Evolutionary conservation across 2,888 invertebrate species (phyloP).

Genomic region (Aquatica leii): DNA sequence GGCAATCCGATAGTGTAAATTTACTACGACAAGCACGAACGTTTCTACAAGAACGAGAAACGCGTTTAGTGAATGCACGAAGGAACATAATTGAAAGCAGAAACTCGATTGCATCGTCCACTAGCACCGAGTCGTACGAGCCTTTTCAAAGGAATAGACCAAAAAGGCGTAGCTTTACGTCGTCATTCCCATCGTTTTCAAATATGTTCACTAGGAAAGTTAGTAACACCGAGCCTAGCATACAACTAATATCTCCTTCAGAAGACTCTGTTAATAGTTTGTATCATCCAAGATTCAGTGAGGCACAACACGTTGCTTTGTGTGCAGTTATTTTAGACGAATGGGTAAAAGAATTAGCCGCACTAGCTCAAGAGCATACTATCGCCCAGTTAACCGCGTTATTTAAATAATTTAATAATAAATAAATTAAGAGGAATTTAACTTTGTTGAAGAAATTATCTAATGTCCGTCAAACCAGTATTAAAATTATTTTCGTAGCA

Average conservation of each 20-base stretch:
- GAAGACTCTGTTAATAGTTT: slow-evolving; percentile 51
- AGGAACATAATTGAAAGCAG: slow-evolving; percentile 67
- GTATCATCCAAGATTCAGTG: slow-evolving; percentile 56
- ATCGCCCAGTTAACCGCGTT: slow-evolving; percentile 66
- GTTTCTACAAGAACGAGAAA: slow-evolving; percentile 82
- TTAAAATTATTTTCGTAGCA: no score
- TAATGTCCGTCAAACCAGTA: no score
- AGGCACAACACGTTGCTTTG: slow-evolving; percentile 71
- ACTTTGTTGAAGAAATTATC: no score
- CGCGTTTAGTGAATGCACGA: slow-evolving; percentile 75
- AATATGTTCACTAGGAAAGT: slow-evolving; percentile 65
- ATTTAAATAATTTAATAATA: slow-evolving; percentile 51
- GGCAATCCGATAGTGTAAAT: slow-evolving; percentile 67
- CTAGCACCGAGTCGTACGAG: slow-evolving; percentile 51
- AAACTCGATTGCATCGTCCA: slow-evolving; percentile 38
- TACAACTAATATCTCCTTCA: slow-evolving; percentile 46
- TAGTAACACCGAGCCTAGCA: slow-evolving; percentile 56
- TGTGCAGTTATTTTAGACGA: slow-evolving; percentile 93
- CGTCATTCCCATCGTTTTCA: slow-evolving; percentile 79
- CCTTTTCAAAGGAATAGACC: slow-evolving; percentile 72
- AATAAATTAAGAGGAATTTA: neutral
- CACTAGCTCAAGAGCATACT: slow-evolving; percentile 93
- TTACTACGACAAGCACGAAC: slow-evolving; percentile 80
- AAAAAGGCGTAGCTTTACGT: slow-evolving; percentile 79
- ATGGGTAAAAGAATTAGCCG: slow-evolving; percentile 94